Conservation (phyloP, 2,113 vertebrate species). For the Sinocyclocheilus anshuiensis region DNA sequence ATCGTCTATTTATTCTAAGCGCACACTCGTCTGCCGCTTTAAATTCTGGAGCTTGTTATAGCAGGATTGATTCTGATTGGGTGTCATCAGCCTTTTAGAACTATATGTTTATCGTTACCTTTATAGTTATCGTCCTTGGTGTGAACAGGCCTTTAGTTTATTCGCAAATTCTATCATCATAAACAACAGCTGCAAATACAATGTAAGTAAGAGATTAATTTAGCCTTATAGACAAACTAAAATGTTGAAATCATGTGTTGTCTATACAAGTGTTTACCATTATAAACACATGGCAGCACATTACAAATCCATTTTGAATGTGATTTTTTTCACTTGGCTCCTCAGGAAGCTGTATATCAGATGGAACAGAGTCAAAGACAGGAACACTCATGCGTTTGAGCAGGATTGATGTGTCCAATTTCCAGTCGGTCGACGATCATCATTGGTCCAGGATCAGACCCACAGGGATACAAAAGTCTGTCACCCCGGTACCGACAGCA, state of each 20-base stretch:
- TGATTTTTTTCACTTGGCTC: not conserved
- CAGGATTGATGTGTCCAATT: constrained; percentile 50
- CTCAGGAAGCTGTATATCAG: constrained; percentile 34
- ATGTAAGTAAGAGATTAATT: too few relatives aligned
- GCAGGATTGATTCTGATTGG: too few relatives aligned
- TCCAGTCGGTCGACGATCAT: constrained; percentile 13
- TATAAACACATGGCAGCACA: not conserved
- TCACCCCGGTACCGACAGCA: not conserved
- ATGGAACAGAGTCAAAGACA: constrained; percentile 36
- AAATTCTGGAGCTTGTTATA: too few relatives aligned
- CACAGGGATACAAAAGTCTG: constrained; percentile 3
- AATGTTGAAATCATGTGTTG: not conserved
- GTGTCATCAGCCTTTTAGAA: too few relatives aligned
- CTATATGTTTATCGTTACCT: too few relatives aligned
- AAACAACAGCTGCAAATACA: too few relatives aligned
- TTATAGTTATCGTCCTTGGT: too few relatives aligned
- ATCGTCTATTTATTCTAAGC: too few relatives aligned
- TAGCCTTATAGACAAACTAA: not conserved
- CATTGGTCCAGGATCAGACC: constrained; percentile 13
- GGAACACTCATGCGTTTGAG: constrained; percentile 40
- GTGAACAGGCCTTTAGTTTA: too few relatives aligned
- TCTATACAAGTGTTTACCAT: not conserved
- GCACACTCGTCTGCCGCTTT: too few relatives aligned
- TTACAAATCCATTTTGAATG: not conserved
- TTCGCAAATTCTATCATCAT: too few relatives aligned